phyloP scores from a whole-genome alignment of 2,797 vertebrate species.

The Meda fulgida region DNA sequence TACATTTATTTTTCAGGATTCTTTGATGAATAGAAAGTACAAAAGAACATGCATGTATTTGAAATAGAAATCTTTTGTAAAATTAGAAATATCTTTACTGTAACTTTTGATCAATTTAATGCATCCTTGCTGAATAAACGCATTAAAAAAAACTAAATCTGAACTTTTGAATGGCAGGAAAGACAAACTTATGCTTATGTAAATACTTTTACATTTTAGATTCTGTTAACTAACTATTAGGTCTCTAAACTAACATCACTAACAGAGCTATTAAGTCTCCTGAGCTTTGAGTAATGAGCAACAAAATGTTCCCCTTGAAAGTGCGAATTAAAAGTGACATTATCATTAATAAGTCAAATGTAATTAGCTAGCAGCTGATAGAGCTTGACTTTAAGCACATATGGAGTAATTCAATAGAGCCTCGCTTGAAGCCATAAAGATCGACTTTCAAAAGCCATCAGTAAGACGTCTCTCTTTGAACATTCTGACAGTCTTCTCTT shows the following conservation, averaged over 20 bases:
- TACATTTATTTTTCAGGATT: neutral
- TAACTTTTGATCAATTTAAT: neutral
- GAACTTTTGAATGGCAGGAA: neutral
- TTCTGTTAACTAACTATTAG: neutral
- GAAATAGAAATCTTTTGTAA: neutral
- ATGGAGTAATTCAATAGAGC: constrained; percentile 32
- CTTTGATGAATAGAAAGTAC: neutral
- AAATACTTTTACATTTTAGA: neutral
- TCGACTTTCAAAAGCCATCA: constrained; percentile 45
- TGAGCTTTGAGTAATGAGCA: constrained; percentile 17
- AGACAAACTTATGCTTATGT: neutral
- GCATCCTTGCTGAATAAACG: neutral
- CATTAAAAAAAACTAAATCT: neutral
- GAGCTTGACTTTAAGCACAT: constrained; percentile 30
- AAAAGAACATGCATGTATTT: neutral
- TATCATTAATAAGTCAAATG: constrained; percentile 34
- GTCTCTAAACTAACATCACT: neutral
- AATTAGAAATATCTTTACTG: neutral
- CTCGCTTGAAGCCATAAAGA: constrained; percentile 13
- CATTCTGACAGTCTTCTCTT: constrained; percentile 34
- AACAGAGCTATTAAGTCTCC: neutral
- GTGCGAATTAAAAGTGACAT: constrained; percentile 24
- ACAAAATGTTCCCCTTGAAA: neutral
- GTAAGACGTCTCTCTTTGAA: constrained; percentile 38
- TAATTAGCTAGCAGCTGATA: constrained; percentile 18